Conservation (phyloP, 30 jellyfish, hydroid and myxozoan genomes). For the Turritopsis rubra region DNA sequence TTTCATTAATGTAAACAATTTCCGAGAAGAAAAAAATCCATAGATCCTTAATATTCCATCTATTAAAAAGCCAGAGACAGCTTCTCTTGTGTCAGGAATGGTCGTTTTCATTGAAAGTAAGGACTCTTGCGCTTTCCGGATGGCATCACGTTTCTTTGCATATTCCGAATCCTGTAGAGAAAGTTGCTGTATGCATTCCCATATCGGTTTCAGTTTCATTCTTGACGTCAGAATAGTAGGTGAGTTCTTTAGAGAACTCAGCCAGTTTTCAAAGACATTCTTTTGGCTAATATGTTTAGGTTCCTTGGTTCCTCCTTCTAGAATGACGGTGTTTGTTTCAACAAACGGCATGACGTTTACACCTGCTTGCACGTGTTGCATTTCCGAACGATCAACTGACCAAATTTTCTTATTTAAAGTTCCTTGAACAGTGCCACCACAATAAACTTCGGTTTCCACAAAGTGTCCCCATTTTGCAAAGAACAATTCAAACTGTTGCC, state of each 20-base stretch:
- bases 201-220: background rate
- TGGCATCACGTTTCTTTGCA: background rate
- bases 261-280: background rate
- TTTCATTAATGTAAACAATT: background rate
- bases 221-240: background rate
- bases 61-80: background rate
- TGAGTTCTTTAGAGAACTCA: background rate
- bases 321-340: background rate
- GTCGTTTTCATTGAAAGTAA: background rate
- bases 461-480: slow-evolving; percentile 8
- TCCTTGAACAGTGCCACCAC: background rate
- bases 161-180: background rate
- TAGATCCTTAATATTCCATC: background rate
- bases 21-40: background rate
- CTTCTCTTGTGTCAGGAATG: background rate
- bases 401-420: background rate
- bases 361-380: background rate
- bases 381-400: background rate
- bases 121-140: background rate
- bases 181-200: background rate
- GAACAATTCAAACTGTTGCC: background rate
- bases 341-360: background rate
- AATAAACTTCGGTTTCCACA: background rate
- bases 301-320: background rate
- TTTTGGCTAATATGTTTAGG: background rate